Evolutionary conservation across 2,113 vertebrate species (phyloP).

Genomic region (Misgurnus anguillicaudatus): DNA sequence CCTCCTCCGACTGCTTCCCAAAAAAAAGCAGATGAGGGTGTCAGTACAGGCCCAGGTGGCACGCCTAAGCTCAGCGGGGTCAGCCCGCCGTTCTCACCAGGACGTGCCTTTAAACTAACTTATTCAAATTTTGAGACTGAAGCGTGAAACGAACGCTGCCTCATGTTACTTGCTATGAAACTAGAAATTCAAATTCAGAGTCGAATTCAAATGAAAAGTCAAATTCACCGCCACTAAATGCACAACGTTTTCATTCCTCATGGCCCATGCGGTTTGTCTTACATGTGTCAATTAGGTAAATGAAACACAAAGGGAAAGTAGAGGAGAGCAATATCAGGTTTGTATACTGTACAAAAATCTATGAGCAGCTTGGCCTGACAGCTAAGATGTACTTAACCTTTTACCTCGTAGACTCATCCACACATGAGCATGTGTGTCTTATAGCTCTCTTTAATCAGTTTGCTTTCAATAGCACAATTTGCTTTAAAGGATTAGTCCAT

Average conservation of each 20-base stretch:
- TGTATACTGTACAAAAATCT: not conserved
- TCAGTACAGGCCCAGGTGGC: slow-evolving; percentile 55
- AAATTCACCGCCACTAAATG: slow-evolving; percentile 36
- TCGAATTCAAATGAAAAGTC: slow-evolving; percentile 35
- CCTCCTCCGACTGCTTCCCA: slow-evolving; percentile 94
- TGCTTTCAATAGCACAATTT: slow-evolving; percentile 19
- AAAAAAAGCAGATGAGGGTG: slow-evolving; percentile 70
- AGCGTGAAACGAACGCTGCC: slow-evolving; percentile 12
- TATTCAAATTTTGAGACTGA: slow-evolving; percentile 32
- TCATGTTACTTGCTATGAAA: slow-evolving; percentile 33
- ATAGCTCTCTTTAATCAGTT: slow-evolving; percentile 36
- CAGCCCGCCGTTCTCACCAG: not conserved
- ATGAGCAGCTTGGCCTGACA: slow-evolving; percentile 37
- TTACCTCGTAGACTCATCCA: slow-evolving; percentile 23
- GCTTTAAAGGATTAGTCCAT: slow-evolving; percentile 38
- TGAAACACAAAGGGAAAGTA: slow-evolving; percentile 10
- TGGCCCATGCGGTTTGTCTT: slow-evolving; percentile 4
- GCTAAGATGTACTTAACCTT: slow-evolving; percentile 49
- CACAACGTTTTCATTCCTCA: slow-evolving; percentile 18
- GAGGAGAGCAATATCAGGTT: not conserved
- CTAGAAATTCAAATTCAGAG: slow-evolving; percentile 45
- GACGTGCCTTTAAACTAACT: slow-evolving; percentile 8
- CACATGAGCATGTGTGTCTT: slow-evolving; percentile 28
- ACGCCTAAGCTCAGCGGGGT: not conserved
- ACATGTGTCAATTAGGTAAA: slow-evolving; percentile 16